phyloP scores from a whole-genome alignment of 2,888 invertebrate genomes.

The Xestia rhomboidea region DNA sequence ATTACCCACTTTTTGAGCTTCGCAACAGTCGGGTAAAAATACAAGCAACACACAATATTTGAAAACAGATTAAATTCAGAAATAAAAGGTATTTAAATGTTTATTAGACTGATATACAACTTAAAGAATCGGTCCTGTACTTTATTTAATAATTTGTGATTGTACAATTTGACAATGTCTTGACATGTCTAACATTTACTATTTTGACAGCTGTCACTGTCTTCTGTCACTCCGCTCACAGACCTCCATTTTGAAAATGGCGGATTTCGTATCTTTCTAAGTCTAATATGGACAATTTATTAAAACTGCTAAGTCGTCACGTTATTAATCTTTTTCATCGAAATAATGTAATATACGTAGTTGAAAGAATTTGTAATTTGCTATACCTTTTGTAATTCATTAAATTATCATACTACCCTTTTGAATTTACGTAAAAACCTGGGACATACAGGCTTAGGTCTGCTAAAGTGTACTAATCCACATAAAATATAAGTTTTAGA shows the following conservation, averaged over 20 bases:
- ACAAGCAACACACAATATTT: background rate
- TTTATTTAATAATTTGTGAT: background rate
- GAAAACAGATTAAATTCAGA: background rate
- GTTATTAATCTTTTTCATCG: background rate
- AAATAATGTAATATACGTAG: constrained; percentile 1
- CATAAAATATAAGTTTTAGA: background rate
- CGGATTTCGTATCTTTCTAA: background rate
- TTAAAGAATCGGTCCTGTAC: constrained; percentile 13
- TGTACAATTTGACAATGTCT: constrained; percentile 18
- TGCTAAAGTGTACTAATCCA: background rate
- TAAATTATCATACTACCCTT: background rate
- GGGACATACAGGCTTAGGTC: background rate
- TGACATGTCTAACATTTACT: background rate
- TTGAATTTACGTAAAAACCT: background rate
- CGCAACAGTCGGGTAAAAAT: background rate
- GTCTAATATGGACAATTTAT: background rate
- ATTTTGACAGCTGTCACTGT: constrained; percentile 43
- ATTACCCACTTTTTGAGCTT: background rate
- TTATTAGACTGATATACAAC: constrained; percentile 11
- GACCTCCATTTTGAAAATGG: constrained; percentile 14
- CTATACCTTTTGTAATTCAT: constrained; percentile 16
- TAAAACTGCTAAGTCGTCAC: background rate
- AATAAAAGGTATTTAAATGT: background rate
- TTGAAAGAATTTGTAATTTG: constrained; percentile 22
- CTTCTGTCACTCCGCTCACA: background rate